Percentiles rank a stretch among this genome's conserved stretches.
Evolutionary conservation across 1,140 invertebrate genomes (phyloP).

Genomic region (Oncopeltus fasciatus): DNA sequence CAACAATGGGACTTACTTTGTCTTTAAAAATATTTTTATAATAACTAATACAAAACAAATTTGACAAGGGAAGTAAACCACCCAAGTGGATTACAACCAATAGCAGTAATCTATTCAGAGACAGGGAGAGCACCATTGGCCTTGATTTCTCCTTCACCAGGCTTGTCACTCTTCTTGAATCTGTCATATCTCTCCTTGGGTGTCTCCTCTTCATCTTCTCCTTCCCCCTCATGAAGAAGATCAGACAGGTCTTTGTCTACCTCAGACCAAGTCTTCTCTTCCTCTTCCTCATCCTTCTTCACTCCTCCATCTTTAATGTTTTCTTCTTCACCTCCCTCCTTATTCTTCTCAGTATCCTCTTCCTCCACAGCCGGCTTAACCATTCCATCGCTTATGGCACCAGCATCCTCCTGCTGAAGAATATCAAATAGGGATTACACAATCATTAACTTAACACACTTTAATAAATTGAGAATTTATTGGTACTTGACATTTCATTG

Average conservation of each 20-base stretch:
- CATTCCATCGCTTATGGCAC: neutral
- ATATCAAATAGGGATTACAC: too few species aligned
- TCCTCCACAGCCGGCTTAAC: neutral
- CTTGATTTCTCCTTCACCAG: neutral
- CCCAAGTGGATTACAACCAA: too few species aligned
- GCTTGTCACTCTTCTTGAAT: conserved; percentile 5
- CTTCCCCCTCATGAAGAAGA: conserved; percentile 14
- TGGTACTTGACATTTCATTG: too few species aligned
- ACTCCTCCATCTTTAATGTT: neutral
- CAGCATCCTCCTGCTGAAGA: too few species aligned
- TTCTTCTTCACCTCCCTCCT: conserved; percentile 10
- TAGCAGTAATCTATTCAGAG: neutral
- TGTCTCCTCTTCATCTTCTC: conserved; percentile 2
- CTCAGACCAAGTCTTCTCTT: conserved; percentile 18
- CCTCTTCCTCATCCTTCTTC: conserved; percentile 11
- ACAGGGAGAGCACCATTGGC: neutral
- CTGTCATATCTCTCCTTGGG: neutral
- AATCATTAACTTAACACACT: too few species aligned
- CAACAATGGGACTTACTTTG: too few species aligned
- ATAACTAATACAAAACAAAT: too few species aligned
- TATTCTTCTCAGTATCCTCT: conserved; percentile 9
- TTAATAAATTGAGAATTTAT: too few species aligned
- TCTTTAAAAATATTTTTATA: too few species aligned
- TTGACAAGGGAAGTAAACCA: too few species aligned
- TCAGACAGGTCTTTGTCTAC: conserved; percentile 17